These are phyloP conservation scores for Drosophila mercatorum DNA, from an alignment of 2,888 invertebrate species.

Conservation along the genomic window DNA sequence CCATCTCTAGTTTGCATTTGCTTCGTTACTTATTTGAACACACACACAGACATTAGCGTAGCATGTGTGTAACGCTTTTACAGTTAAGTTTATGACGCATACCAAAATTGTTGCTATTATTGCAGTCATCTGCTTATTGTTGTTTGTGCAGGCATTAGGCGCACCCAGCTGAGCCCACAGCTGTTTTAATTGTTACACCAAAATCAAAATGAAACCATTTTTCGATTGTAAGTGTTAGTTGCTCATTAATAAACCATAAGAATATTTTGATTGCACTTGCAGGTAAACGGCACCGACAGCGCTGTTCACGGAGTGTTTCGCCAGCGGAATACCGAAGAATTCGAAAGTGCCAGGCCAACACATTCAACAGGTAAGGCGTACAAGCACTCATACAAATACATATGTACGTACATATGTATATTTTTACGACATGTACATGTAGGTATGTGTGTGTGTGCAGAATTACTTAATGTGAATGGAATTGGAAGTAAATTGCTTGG, in stretches of 20 bases:
- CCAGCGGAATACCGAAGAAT: constrained; percentile 79
- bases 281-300: constrained; percentile 79
- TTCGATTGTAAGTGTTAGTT: constrained; percentile 13
- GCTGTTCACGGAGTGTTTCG: constrained; percentile 82
- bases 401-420: not conserved
- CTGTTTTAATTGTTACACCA: constrained; percentile 31
- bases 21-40: not conserved
- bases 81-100: constrained; percentile 52
- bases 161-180: constrained; percentile 52
- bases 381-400: constrained; percentile 1
- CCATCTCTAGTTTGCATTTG: constrained; percentile 32
- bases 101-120: constrained; percentile 6
- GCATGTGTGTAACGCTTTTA: constrained; percentile 41
- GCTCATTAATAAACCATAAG: constrained; percentile 35
- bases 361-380: constrained; percentile 57
- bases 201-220: constrained; percentile 2
- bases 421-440: not conserved
- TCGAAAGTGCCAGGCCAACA: constrained; percentile 74
- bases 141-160: constrained; percentile 11
- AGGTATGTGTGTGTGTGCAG: not conserved
- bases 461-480: constrained; percentile 46
- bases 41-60: constrained; percentile 7
- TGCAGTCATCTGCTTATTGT: constrained; percentile 9
- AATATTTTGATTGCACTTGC: constrained; percentile 42
- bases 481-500: constrained; percentile 35